Evolutionary conservation across 2,888 invertebrate species (phyloP).

Genomic region (Caradrina clavipalpis): DNA sequence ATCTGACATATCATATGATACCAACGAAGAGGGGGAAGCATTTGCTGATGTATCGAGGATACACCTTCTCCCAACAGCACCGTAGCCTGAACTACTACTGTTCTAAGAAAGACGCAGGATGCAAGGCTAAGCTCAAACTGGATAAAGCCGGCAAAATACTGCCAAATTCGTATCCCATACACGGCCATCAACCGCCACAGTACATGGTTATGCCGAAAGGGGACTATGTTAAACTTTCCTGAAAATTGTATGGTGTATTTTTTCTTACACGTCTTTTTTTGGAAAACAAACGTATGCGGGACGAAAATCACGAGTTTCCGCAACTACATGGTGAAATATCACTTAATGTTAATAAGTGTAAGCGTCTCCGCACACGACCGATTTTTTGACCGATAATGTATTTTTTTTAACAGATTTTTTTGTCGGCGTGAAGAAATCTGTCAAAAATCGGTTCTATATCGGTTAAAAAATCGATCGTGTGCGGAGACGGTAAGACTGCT

Average conservation of each 20-base stretch:
- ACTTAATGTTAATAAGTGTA: too few species aligned
- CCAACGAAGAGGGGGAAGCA: slow-evolving; percentile 70
- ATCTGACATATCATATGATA: slow-evolving; percentile 66
- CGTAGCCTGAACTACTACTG: slow-evolving; percentile 65
- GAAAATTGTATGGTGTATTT: neutral
- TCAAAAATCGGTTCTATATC: too few species aligned
- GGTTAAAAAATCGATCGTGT: too few species aligned
- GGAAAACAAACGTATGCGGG: too few species aligned
- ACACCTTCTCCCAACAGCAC: slow-evolving; percentile 69
- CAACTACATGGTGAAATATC: too few species aligned
- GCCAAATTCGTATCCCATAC: slow-evolving; percentile 37
- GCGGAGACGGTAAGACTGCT: too few species aligned
- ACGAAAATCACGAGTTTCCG: neutral
- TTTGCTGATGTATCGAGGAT: slow-evolving; percentile 68
- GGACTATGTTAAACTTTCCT: slow-evolving; percentile 58
- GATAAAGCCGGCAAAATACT: slow-evolving; percentile 61
- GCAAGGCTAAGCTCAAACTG: slow-evolving; percentile 72
- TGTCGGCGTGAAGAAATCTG: too few species aligned
- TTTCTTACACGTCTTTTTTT: neutral
- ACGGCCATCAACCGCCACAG: slow-evolving; percentile 54
- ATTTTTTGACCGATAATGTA: too few species aligned
- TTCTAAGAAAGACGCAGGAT: slow-evolving; percentile 70
- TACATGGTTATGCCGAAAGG: slow-evolving; percentile 49
- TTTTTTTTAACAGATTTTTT: too few species aligned
- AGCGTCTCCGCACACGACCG: too few species aligned